Evolutionary conservation across 2,113 vertebrate species (phyloP).

Genomic region (Anoplopoma fimbria): DNA sequence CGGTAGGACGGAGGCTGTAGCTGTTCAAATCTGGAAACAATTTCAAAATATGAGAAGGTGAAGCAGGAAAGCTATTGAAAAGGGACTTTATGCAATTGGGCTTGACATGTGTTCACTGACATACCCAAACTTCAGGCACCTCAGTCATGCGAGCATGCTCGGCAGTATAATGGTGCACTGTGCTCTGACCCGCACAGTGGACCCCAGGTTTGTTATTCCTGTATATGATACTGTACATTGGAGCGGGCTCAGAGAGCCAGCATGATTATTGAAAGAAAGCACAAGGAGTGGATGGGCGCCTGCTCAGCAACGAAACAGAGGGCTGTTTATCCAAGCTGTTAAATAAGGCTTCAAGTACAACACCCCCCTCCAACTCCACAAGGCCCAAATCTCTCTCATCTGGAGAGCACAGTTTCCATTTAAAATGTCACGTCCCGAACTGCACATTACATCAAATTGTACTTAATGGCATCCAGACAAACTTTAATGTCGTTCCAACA

Average conservation of each 20-base stretch:
- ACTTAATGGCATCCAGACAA: constrained; percentile 90
- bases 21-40: constrained; percentile 61
- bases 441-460: constrained; percentile 89
- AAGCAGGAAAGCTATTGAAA: constrained; percentile 64
- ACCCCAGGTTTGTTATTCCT: constrained; percentile 83
- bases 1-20: constrained; percentile 48
- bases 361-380: constrained; percentile 69
- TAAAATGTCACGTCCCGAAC: constrained; percentile 86
- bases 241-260: constrained; percentile 64
- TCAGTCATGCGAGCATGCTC: constrained; percentile 62
- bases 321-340: constrained; percentile 84
- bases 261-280: constrained; percentile 77
- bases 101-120: constrained; percentile 69
- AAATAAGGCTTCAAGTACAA: constrained; percentile 82
- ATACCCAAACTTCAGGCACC: constrained; percentile 63
- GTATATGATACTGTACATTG: constrained; percentile 78
- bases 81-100: constrained; percentile 65
- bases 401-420: constrained; percentile 86
- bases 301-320: constrained; percentile 77
- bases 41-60: constrained; percentile 74
- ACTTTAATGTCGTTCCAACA: constrained; percentile 88
- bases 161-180: constrained; percentile 79
- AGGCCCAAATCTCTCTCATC: constrained; percentile 82
- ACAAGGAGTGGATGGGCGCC: constrained; percentile 71
- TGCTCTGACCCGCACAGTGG: constrained; percentile 69